Percentiles rank a stretch among this genome's conserved stretches.
Conservation (phyloP, 2,113 vertebrate species). For the Pogonocichla stellata region DNA sequence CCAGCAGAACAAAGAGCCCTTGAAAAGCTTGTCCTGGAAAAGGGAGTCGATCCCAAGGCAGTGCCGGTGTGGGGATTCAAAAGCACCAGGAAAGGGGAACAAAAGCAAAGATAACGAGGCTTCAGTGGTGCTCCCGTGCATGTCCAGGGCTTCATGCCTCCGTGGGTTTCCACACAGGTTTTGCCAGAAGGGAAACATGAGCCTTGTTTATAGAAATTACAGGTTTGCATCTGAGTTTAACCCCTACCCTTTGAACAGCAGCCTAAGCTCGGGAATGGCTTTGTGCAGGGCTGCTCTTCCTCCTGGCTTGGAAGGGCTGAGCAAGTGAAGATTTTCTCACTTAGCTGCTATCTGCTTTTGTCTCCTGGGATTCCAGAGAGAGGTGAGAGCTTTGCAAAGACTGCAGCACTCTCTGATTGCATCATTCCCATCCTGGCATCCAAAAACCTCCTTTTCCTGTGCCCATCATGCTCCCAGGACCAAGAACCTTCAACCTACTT, state of each 20-base stretch:
- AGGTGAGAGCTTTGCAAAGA: neutral
- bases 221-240: conserved; percentile 48
- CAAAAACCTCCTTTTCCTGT: neutral
- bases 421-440: neutral
- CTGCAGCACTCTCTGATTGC: neutral
- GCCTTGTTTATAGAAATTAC: conserved; percentile 69
- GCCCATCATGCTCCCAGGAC: neutral
- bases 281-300: neutral
- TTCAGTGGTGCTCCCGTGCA: neutral
- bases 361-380: neutral
- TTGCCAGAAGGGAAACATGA: conserved; percentile 52
- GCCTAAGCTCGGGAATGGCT: conserved; percentile 12
- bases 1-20: conserved; percentile 62
- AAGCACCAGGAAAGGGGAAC: conserved; percentile 38
- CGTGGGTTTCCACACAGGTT: conserved; percentile 25
- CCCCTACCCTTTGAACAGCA: conserved; percentile 32
- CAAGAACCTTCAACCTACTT: neutral
- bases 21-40: conserved; percentile 54
- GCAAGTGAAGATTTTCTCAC: conserved; percentile 43
- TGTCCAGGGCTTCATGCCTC: neutral
- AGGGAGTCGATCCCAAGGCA: conserved; percentile 66
- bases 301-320: neutral
- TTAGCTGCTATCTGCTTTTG: neutral
- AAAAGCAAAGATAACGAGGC: neutral
- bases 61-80: conserved; percentile 14